A percentile compares a stretch with the other conserved stretches of the same genome.
Conservation (phyloP, 2,888 invertebrate genomes). For the Minunthozetes semirufus region DNA sequence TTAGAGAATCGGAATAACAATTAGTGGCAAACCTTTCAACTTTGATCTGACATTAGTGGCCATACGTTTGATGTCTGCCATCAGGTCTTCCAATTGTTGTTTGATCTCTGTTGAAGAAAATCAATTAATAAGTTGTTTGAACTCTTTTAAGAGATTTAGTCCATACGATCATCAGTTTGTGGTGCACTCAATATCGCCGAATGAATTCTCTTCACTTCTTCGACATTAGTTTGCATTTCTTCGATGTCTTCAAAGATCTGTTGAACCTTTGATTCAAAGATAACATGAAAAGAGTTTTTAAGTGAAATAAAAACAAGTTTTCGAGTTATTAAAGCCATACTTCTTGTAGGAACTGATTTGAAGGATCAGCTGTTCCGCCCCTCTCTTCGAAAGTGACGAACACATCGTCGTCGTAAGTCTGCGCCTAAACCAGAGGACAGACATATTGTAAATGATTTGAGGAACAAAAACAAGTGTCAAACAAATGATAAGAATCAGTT, state of each 20-base stretch:
- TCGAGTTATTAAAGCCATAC: too few relatives aligned
- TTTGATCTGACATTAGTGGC: constrained; percentile 99
- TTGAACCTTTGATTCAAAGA: constrained; percentile 83
- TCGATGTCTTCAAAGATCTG: constrained; percentile 99
- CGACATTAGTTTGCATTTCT: constrained; percentile 97
- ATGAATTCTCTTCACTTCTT: constrained; percentile 92
- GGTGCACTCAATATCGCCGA: constrained; percentile 97
- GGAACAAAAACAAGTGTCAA: too few relatives aligned
- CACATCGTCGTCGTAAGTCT: constrained; percentile 89
- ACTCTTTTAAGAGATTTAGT: constrained; percentile 54
- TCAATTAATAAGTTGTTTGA: constrained; percentile 68
- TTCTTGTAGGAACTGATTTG: constrained; percentile 97
- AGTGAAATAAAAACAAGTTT: too few relatives aligned
- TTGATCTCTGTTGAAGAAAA: constrained; percentile 63
- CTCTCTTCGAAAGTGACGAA: constrained; percentile 73
- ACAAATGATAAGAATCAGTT: background rate
- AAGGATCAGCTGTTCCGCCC: constrained; percentile 79
- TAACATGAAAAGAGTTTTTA: too few relatives aligned
- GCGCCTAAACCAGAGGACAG: constrained; percentile 62
- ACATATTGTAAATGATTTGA: background rate
- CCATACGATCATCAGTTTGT: constrained; percentile 90
- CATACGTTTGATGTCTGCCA: constrained; percentile 99
- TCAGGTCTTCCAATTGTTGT: constrained; percentile 98
- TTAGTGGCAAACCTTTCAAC: constrained; percentile 66
- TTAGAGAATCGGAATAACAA: background rate